phyloP scores from a whole-genome alignment of 2,888 invertebrate genomes.

The Caenorhabditis sp. region DNA sequence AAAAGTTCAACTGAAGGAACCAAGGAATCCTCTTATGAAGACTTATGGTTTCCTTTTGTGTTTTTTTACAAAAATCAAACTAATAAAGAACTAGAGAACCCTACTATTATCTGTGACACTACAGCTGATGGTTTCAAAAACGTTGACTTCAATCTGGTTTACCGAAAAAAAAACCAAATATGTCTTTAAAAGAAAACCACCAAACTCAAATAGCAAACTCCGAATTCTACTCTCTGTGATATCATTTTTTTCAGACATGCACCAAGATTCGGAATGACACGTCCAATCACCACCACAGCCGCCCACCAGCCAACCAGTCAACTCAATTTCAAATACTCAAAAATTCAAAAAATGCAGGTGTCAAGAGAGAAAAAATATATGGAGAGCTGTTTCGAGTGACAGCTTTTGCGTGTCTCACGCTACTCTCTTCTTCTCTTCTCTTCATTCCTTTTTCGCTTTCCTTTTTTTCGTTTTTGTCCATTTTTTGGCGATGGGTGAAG shows the following conservation, averaged over 20 bases:
- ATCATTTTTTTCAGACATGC: constrained; percentile 4
- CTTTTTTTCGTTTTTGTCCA: constrained; percentile 24
- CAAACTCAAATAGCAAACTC: too few species aligned
- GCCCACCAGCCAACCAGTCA: neutral
- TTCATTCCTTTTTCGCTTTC: neutral
- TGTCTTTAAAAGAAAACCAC: too few species aligned
- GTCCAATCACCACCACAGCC: neutral
- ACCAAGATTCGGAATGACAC: neutral
- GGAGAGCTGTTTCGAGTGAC: constrained; percentile 18
- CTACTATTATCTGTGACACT: too few species aligned
- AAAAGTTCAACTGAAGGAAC: too few species aligned
- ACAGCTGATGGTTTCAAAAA: neutral
- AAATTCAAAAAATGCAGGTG: constrained; percentile 38
- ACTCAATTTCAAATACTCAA: constrained; percentile 1
- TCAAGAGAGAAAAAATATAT: constrained; percentile 12
- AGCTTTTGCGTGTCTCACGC: constrained; percentile 53
- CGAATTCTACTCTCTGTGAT: too few species aligned
- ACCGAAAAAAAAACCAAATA: too few species aligned
- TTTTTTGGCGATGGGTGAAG: constrained; percentile 37
- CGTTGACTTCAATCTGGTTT: too few species aligned
- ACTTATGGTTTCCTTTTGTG: too few species aligned
- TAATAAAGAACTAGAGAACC: constrained; percentile 1
- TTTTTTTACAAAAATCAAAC: neutral
- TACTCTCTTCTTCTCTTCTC: constrained; percentile 9
- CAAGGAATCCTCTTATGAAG: too few species aligned